phyloP scores from a whole-genome alignment of 1,140 invertebrate species.

The Cydia fagiglandana region DNA sequence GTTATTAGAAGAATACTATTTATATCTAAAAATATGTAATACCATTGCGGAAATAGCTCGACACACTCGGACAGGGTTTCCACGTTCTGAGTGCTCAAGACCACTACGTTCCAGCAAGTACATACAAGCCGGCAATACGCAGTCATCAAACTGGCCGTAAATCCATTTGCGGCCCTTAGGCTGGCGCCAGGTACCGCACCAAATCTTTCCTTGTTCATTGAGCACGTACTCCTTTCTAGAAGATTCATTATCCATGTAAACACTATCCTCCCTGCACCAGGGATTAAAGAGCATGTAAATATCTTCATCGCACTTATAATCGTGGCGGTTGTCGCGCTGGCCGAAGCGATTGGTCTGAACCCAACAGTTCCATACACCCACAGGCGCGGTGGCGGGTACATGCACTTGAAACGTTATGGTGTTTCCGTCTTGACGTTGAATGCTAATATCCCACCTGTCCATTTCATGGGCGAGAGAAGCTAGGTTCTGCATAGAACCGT shows the following conservation, averaged over 20 bases:
- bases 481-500: conserved; percentile 74
- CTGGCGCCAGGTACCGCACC: conserved; percentile 84
- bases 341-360: conserved; percentile 81
- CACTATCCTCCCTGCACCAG: conserved; percentile 85
- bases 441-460: conserved; percentile 81
- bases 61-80: conserved; percentile 84
- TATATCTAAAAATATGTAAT: conserved; percentile 48
- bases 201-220: conserved; percentile 88
- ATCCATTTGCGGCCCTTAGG: conserved; percentile 86
- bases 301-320: conserved; percentile 81
- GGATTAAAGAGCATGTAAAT: conserved; percentile 91
- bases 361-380: conserved; percentile 85
- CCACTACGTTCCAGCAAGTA: conserved; percentile 82
- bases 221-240: conserved; percentile 85
- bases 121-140: conserved; percentile 82
- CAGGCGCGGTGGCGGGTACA: conserved; percentile 81
- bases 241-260: conserved; percentile 84
- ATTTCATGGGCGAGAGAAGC: conserved; percentile 77
- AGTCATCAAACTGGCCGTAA: conserved; percentile 87
- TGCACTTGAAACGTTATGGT: conserved; percentile 82
- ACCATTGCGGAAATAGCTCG: conserved; percentile 86
- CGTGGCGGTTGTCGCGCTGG: conserved; percentile 76
- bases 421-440: conserved; percentile 80
- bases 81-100: conserved; percentile 82
- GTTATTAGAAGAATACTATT: neutral